Evolutionary conservation across 1,140 invertebrate species (phyloP), one percentile per base, ranked within the genome.

Genomic region (Apis cerana): DNA sequence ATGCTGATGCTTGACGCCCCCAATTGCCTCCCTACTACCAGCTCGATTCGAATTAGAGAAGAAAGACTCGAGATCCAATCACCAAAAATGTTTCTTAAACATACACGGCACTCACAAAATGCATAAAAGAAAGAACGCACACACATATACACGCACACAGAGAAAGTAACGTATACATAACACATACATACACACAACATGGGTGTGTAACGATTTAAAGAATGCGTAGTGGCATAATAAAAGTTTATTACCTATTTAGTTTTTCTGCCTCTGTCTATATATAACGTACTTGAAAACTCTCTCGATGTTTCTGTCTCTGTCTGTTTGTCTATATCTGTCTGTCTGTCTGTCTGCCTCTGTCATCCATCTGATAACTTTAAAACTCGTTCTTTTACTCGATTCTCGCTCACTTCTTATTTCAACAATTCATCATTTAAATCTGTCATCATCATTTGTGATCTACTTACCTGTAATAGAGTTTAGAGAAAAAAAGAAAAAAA

Each of bases 311-410:
- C 80, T 90, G 75, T 90, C 82, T 89, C 84, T 91, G 71, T 89
- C 82, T 93, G 83, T 91, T 79, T 82, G 77, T 87, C 78, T 87
- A 80, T 87, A 79, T 86, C 86, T 91, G 74, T 89, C 74, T 88
- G 81, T 85, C 72, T 69, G 75, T 87, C 65, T 67, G 74, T 85
- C 69, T 79, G 52, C 82, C 69, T 74, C 77, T 90, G 76, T 87
- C 77, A 87, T 84, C 68, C 83, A 85, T 83, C 80, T 77, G 80
- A 88, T 68, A 43, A 65, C 83, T 85, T 27, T 88, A 65, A 65
- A 62, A 72, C 77, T 87, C 50, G 7, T 83, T 54, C 82, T 85
- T 68, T 89, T 76, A 85, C 58, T 82, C 79, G 82, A 80, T 79
- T 85, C 70, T 90, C 86, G 83, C 84, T 89, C 83, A 70, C 68